Evolutionary conservation across 1,140 invertebrate species (phyloP).

Genomic region (Panulirus ornatus): DNA sequence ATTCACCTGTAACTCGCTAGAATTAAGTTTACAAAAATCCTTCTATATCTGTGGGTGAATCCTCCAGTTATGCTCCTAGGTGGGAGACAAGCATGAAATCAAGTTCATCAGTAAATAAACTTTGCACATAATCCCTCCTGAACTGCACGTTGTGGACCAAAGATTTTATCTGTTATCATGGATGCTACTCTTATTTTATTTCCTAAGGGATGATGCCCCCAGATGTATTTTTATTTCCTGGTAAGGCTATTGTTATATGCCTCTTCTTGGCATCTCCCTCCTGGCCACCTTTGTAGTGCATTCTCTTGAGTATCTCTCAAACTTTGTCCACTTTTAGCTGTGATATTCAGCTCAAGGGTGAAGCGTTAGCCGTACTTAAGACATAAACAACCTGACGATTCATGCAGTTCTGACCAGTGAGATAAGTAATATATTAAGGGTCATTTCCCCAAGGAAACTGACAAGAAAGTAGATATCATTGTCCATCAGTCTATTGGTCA

Average conservation of each 20-base stretch:
- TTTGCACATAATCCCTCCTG: slow-evolving; percentile 47
- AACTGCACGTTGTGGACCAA: slow-evolving; percentile 63
- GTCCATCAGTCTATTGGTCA: not conserved
- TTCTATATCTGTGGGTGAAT: not conserved
- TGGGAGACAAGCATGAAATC: not conserved
- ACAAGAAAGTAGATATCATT: not conserved
- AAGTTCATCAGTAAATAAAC: slow-evolving; percentile 11
- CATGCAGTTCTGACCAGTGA: not conserved
- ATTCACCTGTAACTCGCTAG: slow-evolving; percentile 12
- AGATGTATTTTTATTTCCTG: too few species aligned
- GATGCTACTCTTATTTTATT: slow-evolving; percentile 11
- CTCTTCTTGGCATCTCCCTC: not conserved
- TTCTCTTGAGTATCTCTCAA: not conserved
- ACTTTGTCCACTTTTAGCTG: slow-evolving; percentile 55
- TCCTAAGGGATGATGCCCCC: not conserved
- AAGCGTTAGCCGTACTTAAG: slow-evolving; percentile 36
- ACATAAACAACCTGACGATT: slow-evolving; percentile 11
- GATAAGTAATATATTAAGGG: not conserved
- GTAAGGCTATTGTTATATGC: not conserved
- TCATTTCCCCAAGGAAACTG: not conserved
- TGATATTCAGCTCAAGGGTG: slow-evolving; percentile 61
- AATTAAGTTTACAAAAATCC: slow-evolving; percentile 13
- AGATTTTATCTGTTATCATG: slow-evolving; percentile 29
- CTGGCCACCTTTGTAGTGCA: not conserved
- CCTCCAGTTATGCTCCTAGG: not conserved